Base-by-base conservation (phyloP, 1,140 invertebrate species). In the Drosophila orosa region DNA sequence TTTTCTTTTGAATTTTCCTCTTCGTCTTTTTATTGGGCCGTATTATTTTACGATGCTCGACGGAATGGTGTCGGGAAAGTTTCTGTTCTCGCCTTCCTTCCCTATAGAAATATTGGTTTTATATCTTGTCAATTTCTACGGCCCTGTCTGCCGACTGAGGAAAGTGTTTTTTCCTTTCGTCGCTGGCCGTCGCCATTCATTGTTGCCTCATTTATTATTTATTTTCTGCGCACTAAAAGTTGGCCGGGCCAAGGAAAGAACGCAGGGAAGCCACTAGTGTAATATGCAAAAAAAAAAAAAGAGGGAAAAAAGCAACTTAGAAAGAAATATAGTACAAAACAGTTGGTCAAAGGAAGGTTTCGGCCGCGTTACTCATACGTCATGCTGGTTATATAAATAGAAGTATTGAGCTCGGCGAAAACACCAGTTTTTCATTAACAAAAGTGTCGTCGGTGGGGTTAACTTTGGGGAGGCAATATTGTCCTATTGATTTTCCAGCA, bases 401-500 rank as follows among this genome's bases (percentile, higher is more conserved):
- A 62, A 73, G 24, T 44, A 73, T 62, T 68, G 54, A 47, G 31
- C 37, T 31, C 17, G 44, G 44, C 17, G 35, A 40, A 74, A 33
- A 77, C 73, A 85, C 50, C 44, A 58, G 27, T 55, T 74, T 77
- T 84, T 86, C 81, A 86, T 86, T 81, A 78, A 65, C 61, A 57
- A 78, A 75, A 58, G 57, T 61, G 60, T 60, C 55, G 73, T 42
- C 56, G 2, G 10, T 31, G 45, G 33, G 17, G 19, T 13, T 69
- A 56, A 60, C 15, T n/a, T n/a, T 15, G 22, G 12, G 37, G 10
- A 40, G 47, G 22, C 57, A 47, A 58, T 40, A 52, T 54, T 69
- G 52, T 17, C 40, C 25, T 86, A 86, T 84, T 74, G 81, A 81
- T 86, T 81, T 69, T 40, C 39, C 42, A 19, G 55, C 22, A 7